Percentiles rank a stretch among this genome's conserved stretches.
These are phyloP conservation scores for Hippoglossus stenolepis DNA, from an alignment of 2,113 vertebrate species.

Conservation along the genomic window DNA sequence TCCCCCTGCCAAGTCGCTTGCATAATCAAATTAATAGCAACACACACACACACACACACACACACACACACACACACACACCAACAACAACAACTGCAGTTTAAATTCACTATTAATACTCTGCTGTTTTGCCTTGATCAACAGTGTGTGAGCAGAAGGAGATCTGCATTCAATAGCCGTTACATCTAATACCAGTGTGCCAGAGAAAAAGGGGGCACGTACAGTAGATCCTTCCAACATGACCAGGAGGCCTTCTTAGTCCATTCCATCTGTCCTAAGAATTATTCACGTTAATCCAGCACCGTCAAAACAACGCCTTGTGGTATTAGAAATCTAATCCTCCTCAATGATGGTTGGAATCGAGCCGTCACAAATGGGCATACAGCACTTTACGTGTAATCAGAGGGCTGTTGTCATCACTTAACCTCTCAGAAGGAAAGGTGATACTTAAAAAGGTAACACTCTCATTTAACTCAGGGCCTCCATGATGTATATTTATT, in stretches of 20 bases:
- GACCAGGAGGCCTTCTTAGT: constrained; percentile 13
- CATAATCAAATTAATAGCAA: constrained; percentile 19
- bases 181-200: not conserved
- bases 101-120: constrained; percentile 6
- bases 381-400: constrained; percentile 5
- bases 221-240: constrained; percentile 11
- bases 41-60: not conserved
- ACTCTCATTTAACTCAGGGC: no score
- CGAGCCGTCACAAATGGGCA: not conserved
- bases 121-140: not conserved
- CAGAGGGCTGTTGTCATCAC: not conserved
- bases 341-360: constrained; percentile 11
- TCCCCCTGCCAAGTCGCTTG: constrained; percentile 44
- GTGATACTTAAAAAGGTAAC: no score
- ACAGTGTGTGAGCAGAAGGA: not conserved
- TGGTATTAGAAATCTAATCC: constrained; percentile 14
- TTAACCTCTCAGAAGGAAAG: not conserved
- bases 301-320: constrained; percentile 27
- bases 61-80: no score
- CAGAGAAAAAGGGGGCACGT: not conserved
- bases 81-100: not conserved
- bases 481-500: no score
- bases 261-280: constrained; percentile 19
- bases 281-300: constrained; percentile 37
- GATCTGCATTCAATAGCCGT: not conserved